Conservation (phyloP, 1,140 invertebrate species). For the Papilio polyxenes region DNA sequence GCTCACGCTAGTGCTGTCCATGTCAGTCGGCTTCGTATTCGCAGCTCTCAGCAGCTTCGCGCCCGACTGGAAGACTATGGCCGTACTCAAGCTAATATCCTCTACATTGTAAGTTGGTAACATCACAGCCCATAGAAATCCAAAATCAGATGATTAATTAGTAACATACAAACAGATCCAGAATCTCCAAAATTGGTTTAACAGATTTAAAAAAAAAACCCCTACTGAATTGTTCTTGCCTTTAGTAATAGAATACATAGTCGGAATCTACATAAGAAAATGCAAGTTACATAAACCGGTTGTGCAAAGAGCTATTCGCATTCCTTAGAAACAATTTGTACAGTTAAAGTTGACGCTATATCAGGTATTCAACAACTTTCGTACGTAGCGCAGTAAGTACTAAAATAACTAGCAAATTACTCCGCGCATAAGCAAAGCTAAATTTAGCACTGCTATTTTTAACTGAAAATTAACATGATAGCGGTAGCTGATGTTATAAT, state of each 20-base stretch:
- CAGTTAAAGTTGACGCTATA: background rate
- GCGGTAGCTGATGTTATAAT: background rate
- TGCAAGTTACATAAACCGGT: background rate
- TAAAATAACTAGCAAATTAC: conserved; percentile 15
- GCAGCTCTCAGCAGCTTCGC: conserved; percentile 85
- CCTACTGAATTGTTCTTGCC: background rate
- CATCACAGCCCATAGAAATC: too few species aligned
- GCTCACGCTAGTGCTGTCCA: conserved; percentile 84
- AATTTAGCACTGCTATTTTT: conserved; percentile 19
- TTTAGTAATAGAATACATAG: background rate
- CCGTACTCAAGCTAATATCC: conserved; percentile 65
- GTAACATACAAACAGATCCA: too few species aligned
- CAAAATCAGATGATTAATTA: too few species aligned
- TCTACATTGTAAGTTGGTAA: conserved; percentile 70
- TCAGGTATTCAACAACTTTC: conserved; percentile 1
- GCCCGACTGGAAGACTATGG: conserved; percentile 70
- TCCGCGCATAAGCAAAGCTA: background rate
- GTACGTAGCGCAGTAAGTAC: background rate
- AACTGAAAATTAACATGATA: conserved; percentile 7
- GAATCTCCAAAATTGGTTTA: too few species aligned
- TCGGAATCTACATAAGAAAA: background rate
- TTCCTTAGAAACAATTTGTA: background rate
- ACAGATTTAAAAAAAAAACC: background rate
- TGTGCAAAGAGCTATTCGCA: background rate
- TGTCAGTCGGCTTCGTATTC: conserved; percentile 84